Conservation (phyloP, 2,888 invertebrate species). For the Caenorhabditis sp. region DNA sequence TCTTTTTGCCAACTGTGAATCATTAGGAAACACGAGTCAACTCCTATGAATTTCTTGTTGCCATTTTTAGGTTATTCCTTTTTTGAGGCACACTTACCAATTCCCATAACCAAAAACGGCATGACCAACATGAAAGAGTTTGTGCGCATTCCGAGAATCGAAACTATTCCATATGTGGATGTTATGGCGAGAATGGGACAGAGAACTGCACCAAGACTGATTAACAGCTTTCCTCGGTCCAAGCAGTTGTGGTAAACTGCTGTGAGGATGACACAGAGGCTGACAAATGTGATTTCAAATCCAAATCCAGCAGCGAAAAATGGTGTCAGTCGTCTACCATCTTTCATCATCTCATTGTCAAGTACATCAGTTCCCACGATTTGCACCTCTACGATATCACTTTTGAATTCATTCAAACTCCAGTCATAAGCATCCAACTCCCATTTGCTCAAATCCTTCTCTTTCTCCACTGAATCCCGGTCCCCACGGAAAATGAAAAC, state of each 20-base stretch:
- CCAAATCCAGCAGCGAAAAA: slow-evolving; percentile 81
- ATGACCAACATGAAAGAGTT: slow-evolving; percentile 82
- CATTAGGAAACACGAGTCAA: slow-evolving; percentile 80
- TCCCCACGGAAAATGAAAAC: slow-evolving; percentile 82
- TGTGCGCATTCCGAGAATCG: slow-evolving; percentile 73
- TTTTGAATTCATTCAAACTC: slow-evolving; percentile 70
- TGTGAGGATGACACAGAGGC: slow-evolving; percentile 73
- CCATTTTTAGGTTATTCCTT: background rate
- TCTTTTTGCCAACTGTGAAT: slow-evolving; percentile 81
- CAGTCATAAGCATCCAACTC: slow-evolving; percentile 78
- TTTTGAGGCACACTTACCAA: slow-evolving; percentile 70
- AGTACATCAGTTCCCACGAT: slow-evolving; percentile 81
- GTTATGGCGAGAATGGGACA: slow-evolving; percentile 81
- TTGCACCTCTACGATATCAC: slow-evolving; percentile 72
- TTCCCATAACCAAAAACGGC: slow-evolving; percentile 82
- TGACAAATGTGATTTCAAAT: slow-evolving; percentile 79
- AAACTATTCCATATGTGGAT: slow-evolving; percentile 79
- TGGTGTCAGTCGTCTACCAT: slow-evolving; percentile 79
- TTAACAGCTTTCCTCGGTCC: slow-evolving; percentile 76
- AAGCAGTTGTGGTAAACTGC: slow-evolving; percentile 76
- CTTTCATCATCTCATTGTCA: slow-evolving; percentile 81
- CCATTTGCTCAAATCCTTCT: slow-evolving; percentile 77
- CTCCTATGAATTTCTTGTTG: slow-evolving; percentile 66
- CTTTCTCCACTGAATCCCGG: slow-evolving; percentile 68
- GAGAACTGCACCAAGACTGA: slow-evolving; percentile 73